Evolutionary conservation across 2,113 vertebrate species (phyloP), one percentile per base, ranked within the genome.

Genomic region (Eudyptes chrysolophus): DNA sequence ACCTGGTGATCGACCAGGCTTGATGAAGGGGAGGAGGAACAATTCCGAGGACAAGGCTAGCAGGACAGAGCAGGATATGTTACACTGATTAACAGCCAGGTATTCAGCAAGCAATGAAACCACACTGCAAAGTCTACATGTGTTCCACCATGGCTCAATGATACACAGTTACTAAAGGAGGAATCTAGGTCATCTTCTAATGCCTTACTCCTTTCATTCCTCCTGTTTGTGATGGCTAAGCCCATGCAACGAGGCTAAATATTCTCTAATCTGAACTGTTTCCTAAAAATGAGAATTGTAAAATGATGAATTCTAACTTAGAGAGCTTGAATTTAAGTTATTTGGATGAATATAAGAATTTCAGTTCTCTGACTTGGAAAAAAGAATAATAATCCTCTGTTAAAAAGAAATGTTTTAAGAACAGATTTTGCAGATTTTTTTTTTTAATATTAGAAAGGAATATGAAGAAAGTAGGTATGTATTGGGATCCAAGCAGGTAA

Each of bases 121-220:
- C 0, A 1, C 38, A 7, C 49, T 78, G 83, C 17, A 13, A 44
- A 65, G 65, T 19, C 54, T n/a, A 6, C 26, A 4, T 0, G 0
- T 54, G 36, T 52, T 92, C 21, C 40, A 55, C n/a, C 71, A 29
- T 27, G 32, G 61, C 77, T 91, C 84, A 42, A 65, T 38, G 65
- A 85, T n/a, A 54, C 0, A 2, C 36, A 34, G 24, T 15, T 78
- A 38, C 21, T 19, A 19, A n/a, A 36, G 65, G 13, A 78, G 25
- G 70, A 78, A 83, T 89, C 61, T 65, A 46, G 80, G 76, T 91
- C 65, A 75, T 40, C 36, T 66, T 75, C 61, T 55, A 58, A 25
- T 22, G 26, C 71, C 16, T 60, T 34, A 13, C 19, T 79, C 68
- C 46, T 84, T 62, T 65, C 30, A 4, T 62, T 40, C 34, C n/a